Evolutionary conservation across 1,140 invertebrate genomes (phyloP).

Genomic region (Akabosia matsudoensis): DNA sequence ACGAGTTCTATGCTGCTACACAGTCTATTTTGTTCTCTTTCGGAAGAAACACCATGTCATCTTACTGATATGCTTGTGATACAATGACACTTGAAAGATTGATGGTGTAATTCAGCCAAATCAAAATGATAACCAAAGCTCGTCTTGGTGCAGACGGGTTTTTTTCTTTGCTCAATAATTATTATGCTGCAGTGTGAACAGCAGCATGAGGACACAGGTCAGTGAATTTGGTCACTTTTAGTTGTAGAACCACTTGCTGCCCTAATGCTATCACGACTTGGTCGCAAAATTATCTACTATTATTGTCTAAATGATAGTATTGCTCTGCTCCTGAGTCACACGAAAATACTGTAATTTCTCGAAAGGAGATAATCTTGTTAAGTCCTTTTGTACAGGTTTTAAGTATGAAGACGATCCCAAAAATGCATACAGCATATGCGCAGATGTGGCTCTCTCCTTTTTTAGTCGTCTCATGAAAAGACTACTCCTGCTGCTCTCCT

Average conservation of each 20-base stretch:
- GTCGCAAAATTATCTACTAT: neutral
- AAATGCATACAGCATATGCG: too few species aligned
- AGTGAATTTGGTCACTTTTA: neutral
- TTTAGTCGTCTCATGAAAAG: too few species aligned
- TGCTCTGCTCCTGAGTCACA: too few species aligned
- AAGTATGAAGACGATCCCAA: too few species aligned
- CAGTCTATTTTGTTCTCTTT: neutral
- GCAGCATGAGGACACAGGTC: neutral
- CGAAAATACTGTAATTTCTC: neutral
- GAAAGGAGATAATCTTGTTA: neutral
- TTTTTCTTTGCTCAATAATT: neutral
- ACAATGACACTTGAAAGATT: conserved; percentile 15
- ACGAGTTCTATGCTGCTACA: too few species aligned
- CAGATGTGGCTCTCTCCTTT: too few species aligned
- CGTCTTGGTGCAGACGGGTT: neutral
- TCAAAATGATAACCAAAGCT: neutral
- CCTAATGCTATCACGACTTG: neutral
- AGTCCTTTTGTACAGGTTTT: neutral
- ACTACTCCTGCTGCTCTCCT: neutral
- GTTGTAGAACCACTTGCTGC: neutral
- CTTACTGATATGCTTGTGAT: too few species aligned
- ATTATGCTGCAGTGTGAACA: neutral
- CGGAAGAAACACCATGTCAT: too few species aligned
- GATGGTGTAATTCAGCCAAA: neutral
- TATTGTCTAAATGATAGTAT: too few species aligned